phyloP scores from a whole-genome alignment of 35 echinoderm and acorn worm genomes.

The Eucidaris tribuloides region DNA sequence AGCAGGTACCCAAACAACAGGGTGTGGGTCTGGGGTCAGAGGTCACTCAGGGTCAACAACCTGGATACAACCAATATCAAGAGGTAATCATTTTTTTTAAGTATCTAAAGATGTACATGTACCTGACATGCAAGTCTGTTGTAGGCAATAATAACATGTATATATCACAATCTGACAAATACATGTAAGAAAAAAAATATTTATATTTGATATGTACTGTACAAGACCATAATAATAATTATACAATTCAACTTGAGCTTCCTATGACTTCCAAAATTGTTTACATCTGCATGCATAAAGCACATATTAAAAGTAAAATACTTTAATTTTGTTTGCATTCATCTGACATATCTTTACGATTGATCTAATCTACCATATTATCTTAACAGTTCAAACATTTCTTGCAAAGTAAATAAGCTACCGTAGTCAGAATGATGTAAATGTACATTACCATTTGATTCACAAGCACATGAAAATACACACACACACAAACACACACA shows the following conservation, averaged over 20 bases:
- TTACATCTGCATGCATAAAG: too few species aligned
- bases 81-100: not conserved
- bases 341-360: too few species aligned
- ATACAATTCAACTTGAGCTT: not conserved
- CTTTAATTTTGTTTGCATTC: not conserved
- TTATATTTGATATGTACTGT: not conserved
- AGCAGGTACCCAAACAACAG: not conserved
- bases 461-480: too few species aligned
- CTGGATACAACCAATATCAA: not conserved
- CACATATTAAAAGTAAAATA: not conserved
- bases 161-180: not conserved
- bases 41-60: not conserved
- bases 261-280: too few species aligned
- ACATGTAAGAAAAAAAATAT: not conserved
- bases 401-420: too few species aligned
- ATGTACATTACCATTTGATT: too few species aligned
- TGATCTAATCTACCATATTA: too few species aligned
- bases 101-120: not conserved
- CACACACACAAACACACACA: too few species aligned
- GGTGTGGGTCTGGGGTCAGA: not conserved
- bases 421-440: too few species aligned
- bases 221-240: not conserved
- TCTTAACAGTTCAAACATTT: too few species aligned
- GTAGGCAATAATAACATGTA: not conserved
- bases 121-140: too few species aligned